Evolutionary conservation across 2,888 invertebrate species (phyloP).

Genomic region (Phytoseiulus persimilis): DNA sequence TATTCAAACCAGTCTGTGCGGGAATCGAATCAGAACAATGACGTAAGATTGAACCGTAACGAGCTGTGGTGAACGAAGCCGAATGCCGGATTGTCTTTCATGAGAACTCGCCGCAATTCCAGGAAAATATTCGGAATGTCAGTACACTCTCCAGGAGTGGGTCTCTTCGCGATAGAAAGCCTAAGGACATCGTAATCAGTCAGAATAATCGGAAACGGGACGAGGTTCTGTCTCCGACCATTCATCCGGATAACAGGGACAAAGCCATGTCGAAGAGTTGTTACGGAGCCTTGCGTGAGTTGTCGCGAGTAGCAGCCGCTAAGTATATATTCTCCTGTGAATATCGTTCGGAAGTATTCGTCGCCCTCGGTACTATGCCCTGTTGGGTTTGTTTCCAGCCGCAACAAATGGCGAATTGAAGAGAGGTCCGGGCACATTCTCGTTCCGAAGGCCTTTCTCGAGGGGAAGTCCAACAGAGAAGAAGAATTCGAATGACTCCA

Average conservation of each 20-base stretch:
- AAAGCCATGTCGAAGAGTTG: background rate
- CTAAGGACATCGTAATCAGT: background rate
- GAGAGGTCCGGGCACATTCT: background rate
- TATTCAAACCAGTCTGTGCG: background rate
- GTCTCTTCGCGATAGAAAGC: conserved; percentile 6
- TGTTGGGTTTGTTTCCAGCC: background rate
- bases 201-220: background rate
- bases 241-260: background rate
- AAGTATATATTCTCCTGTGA: no score
- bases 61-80: no score
- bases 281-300: conserved; percentile 12
- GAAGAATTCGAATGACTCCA: background rate
- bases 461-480: background rate
- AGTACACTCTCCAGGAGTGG: conserved; percentile 17
- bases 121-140: conserved; percentile 36
- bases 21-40: background rate
- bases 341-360: no score
- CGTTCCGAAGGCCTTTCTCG: background rate
- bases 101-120: background rate
- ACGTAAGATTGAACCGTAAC: no score
- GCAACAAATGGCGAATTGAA: background rate
- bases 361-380: no score
- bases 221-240: background rate
- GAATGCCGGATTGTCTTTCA: no score
- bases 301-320: background rate